A percentile compares a stretch with the other conserved stretches of the same genome.
These are phyloP conservation scores for Potorous gilbertii DNA, from an alignment of 2,797 vertebrate species.

Conservation along the genomic window DNA sequence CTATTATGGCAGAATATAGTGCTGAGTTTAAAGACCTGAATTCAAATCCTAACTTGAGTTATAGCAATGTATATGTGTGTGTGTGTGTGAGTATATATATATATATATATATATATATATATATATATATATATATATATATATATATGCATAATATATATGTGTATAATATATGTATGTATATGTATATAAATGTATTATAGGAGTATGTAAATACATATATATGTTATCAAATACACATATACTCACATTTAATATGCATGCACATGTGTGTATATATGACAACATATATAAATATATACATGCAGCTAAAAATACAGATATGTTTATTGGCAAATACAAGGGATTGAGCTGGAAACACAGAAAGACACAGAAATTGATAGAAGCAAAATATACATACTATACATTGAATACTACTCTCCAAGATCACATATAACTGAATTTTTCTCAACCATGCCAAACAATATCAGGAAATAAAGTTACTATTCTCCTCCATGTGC, in stretches of 20 bases:
- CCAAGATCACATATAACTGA: neutral
- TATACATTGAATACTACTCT: neutral
- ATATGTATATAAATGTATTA: too few species aligned
- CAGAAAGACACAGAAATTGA: neutral
- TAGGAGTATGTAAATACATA: too few species aligned
- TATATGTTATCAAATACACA: too few species aligned
- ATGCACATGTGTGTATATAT: neutral
- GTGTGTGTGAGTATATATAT: too few species aligned
- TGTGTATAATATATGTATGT: too few species aligned
- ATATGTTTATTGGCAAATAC: neutral
- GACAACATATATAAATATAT: too few species aligned
- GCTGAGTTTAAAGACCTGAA: neutral
- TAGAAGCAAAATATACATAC: neutral
- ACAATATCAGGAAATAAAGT: neutral
- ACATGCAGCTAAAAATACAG: neutral
- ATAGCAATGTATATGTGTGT: neutral
- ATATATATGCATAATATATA: too few species aligned
- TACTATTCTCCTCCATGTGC: neutral
- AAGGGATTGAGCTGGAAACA: neutral
- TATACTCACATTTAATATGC: too few species aligned
- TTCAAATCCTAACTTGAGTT: neutral
- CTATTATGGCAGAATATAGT: neutral
- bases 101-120: too few species aligned
- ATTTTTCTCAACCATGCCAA: neutral
- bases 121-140: too few species aligned